Evolutionary conservation across 2,888 invertebrate species (phyloP).

Genomic region (Tridacna gigas): DNA sequence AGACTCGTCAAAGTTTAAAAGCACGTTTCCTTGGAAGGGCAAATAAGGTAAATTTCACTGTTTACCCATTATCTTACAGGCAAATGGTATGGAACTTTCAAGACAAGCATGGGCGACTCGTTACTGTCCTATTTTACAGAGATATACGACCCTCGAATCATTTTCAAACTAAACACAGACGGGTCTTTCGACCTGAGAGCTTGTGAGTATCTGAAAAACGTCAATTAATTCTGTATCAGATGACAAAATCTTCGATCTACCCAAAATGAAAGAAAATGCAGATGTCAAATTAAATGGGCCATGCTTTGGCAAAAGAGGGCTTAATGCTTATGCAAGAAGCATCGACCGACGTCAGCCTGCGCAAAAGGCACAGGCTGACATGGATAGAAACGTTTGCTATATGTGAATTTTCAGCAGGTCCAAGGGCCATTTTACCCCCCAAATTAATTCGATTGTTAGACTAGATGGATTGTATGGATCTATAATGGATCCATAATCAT

Average conservation of each 20-base stretch:
- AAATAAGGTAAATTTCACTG: not conserved
- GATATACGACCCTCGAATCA: slow-evolving; percentile 52
- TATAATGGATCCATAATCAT: no score
- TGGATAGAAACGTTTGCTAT: no score
- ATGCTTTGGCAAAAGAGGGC: no score
- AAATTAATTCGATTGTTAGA: no score
- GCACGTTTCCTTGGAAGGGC: not conserved
- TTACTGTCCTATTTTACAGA: slow-evolving; percentile 56
- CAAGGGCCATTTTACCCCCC: no score
- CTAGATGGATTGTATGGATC: no score
- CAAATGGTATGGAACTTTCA: slow-evolving; percentile 55
- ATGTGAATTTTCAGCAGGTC: no score
- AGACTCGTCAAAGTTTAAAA: not conserved
- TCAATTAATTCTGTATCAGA: not conserved
- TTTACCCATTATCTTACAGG: slow-evolving; percentile 34
- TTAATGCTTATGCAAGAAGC: no score
- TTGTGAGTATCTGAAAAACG: slow-evolving; percentile 34
- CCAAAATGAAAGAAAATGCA: not conserved
- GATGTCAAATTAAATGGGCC: no score
- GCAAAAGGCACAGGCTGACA: no score
- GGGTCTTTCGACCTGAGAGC: slow-evolving; percentile 52
- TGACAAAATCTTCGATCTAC: not conserved
- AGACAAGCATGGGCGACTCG: slow-evolving; percentile 48
- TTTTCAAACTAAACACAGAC: slow-evolving; percentile 46
- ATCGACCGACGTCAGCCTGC: no score